Evolutionary conservation across 1,140 invertebrate species (phyloP).

Genomic region (Bombus sibiricus): DNA sequence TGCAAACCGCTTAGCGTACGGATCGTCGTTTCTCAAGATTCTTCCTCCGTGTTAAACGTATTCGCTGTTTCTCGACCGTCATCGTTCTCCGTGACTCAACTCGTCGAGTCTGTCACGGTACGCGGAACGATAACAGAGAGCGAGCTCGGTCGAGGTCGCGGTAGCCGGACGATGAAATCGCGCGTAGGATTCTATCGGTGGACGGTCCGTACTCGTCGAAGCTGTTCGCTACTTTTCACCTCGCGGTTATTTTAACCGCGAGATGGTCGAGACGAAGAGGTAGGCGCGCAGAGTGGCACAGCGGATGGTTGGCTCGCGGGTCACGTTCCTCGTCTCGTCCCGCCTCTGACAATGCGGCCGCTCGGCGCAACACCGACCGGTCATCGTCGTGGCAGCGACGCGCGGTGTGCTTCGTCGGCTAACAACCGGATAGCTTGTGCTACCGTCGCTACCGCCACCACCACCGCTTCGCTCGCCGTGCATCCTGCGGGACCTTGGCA

Average conservation of each 20-base stretch:
- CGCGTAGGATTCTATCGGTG: neutral
- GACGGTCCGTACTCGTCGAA: neutral
- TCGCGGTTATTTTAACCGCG: conserved; percentile 41
- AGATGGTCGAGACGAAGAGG: conserved; percentile 10
- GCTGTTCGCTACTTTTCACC: conserved; percentile 15
- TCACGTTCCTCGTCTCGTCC: conserved; percentile 57
- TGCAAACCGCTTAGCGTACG: too few relatives aligned
- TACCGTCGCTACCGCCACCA: neutral
- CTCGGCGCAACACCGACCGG: conserved; percentile 20
- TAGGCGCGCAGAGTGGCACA: neutral
- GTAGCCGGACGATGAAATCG: neutral
- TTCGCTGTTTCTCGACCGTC: too few relatives aligned
- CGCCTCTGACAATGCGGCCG: conserved; percentile 35
- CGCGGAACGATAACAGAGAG: neutral
- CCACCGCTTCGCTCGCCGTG: neutral
- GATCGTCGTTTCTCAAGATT: too few relatives aligned
- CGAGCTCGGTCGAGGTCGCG: neutral
- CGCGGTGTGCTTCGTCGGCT: neutral
- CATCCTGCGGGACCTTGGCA: conserved; percentile 35
- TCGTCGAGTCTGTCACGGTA: neutral
- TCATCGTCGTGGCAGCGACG: neutral
- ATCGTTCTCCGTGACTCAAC: too few relatives aligned
- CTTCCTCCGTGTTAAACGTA: too few relatives aligned
- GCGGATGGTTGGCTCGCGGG: conserved; percentile 49
- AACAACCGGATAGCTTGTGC: neutral